These are phyloP conservation scores for Zaprionus tsacasi DNA, from an alignment of 1,140 invertebrate genomes.

Conservation along the genomic window DNA sequence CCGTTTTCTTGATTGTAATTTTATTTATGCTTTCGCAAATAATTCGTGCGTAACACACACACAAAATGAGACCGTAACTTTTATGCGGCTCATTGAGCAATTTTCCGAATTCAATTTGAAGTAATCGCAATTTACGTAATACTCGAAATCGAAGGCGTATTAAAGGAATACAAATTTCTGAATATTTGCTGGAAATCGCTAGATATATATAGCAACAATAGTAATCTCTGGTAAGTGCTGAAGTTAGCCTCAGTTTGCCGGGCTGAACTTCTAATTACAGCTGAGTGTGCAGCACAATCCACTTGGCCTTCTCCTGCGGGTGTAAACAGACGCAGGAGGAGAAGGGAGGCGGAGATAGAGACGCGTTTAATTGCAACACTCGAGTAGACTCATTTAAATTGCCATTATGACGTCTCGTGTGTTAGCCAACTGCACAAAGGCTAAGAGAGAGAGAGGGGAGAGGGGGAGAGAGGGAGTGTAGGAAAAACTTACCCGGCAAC, in stretches of 20 bases:
- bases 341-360: conserved; percentile 9
- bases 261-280: conserved; percentile 23
- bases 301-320: conserved; percentile 12
- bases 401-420: conserved; percentile 58
- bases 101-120: conserved; percentile 70
- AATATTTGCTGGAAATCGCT: background rate
- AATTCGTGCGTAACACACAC: conserved; percentile 60
- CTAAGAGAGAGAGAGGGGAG: no score
- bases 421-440: background rate
- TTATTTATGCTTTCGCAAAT: conserved; percentile 54
- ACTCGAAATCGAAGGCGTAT: background rate
- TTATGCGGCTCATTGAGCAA: conserved; percentile 65
- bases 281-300: background rate
- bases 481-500: conserved; percentile 92
- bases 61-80: conserved; percentile 44
- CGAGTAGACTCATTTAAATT: conserved; percentile 65
- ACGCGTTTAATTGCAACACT: conserved; percentile 57
- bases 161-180: background rate
- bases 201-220: no score
- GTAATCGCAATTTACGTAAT: conserved; percentile 63
- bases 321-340: background rate
- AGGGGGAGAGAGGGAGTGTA: background rate
- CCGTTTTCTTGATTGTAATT: conserved; percentile 33
- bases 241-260: no score
- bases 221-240: conserved; percentile 1